Conservation (phyloP, 2,797 vertebrate species). For the Spinibarbus caldwelli region DNA sequence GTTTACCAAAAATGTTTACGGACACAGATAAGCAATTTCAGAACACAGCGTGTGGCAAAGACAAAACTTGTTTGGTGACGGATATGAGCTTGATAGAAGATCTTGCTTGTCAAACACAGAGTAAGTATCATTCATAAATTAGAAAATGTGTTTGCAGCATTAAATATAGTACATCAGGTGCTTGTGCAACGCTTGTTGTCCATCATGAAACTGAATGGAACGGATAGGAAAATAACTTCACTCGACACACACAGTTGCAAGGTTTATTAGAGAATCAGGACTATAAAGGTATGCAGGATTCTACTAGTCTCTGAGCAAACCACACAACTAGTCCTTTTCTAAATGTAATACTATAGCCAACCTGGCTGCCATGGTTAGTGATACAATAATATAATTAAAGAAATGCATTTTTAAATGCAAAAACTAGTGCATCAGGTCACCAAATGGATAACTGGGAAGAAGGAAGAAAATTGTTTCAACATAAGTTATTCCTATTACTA, state of each 20-base stretch:
- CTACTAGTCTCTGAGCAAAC: slow-evolving; percentile 88
- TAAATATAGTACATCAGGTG: background rate
- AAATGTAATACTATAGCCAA: slow-evolving; percentile 87
- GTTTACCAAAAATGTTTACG: slow-evolving; percentile 1
- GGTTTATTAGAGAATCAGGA: slow-evolving; percentile 96
- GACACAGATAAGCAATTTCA: background rate
- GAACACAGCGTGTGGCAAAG: background rate
- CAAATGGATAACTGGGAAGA: slow-evolving; percentile 75
- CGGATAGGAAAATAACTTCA: slow-evolving; percentile 1
- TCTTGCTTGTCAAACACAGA: slow-evolving; percentile 6
- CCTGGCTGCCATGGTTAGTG: slow-evolving; percentile 89
- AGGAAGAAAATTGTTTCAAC: slow-evolving; percentile 78
- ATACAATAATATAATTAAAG: slow-evolving; percentile 81
- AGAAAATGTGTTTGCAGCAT: background rate
- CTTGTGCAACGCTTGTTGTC: background rate
- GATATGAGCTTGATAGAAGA: slow-evolving; percentile 16
- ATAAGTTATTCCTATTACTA: slow-evolving; percentile 87
- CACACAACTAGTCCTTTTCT: slow-evolving; percentile 84
- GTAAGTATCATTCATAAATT: background rate
- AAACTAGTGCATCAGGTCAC: no score
- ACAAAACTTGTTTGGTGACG: slow-evolving; percentile 13
- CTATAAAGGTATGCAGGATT: slow-evolving; percentile 94
- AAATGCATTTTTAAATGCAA: slow-evolving; percentile 50
- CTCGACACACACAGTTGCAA: slow-evolving; percentile 79
- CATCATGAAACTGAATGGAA: background rate